Percentiles rank a stretch among this genome's conserved stretches.
These are phyloP conservation scores for Tenualosa thibaudeaui DNA, from an alignment of 2,797 vertebrate genomes.

Conservation along the genomic window DNA sequence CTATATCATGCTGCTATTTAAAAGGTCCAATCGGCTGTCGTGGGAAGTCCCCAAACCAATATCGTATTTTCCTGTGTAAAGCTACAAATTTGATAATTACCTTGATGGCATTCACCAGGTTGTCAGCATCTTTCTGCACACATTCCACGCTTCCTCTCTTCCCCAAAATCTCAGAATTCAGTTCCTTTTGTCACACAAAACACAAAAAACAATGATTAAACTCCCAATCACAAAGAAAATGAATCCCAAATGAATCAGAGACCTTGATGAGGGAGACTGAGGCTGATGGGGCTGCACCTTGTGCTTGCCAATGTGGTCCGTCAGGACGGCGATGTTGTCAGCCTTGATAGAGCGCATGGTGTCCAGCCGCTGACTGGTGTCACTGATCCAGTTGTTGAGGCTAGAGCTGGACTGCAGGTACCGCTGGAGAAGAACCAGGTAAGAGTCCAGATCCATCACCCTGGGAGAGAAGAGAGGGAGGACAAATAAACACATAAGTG, in stretches of 20 bases:
- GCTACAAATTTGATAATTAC: slow-evolving; percentile 61
- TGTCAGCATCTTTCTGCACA: slow-evolving; percentile 83
- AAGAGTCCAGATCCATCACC: slow-evolving; percentile 83
- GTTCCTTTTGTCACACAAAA: slow-evolving; percentile 57
- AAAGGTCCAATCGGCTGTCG: too few relatives aligned
- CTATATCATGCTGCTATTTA: too few relatives aligned
- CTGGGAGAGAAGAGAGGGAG: slow-evolving; percentile 62
- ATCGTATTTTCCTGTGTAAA: too few relatives aligned
- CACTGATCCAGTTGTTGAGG: slow-evolving; percentile 84
- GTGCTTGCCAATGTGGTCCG: slow-evolving; percentile 81
- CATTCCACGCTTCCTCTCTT: slow-evolving; percentile 86
- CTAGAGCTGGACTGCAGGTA: slow-evolving; percentile 80
- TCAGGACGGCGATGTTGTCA: slow-evolving; percentile 72
- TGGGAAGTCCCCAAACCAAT: too few relatives aligned
- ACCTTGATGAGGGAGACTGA: neutral
- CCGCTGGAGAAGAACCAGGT: slow-evolving; percentile 84
- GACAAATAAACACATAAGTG: neutral
- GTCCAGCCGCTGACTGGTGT: slow-evolving; percentile 82
- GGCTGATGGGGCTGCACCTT: slow-evolving; percentile 73
- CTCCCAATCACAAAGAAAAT: neutral
- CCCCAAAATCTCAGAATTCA: slow-evolving; percentile 84
- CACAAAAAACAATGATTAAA: slow-evolving; percentile 26
- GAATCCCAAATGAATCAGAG: neutral
- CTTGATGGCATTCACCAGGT: slow-evolving; percentile 86
- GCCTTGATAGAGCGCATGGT: slow-evolving; percentile 80